Conservation (phyloP, 1,140 invertebrate species). For the Oryzaephilus surinamensis region DNA sequence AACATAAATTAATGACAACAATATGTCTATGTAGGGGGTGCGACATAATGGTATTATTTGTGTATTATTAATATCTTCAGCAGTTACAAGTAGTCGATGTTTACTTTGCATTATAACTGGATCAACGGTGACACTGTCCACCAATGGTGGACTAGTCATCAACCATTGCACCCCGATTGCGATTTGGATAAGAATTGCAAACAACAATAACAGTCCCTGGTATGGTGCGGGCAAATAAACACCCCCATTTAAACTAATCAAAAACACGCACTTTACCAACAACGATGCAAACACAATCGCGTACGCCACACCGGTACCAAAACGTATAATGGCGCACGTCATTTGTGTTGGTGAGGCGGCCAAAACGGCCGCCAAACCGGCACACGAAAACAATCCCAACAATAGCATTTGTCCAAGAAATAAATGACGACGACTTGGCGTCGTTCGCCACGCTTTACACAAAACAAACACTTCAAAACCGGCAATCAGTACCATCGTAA, state of each 20-base stretch:
- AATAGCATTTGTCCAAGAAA: constrained; percentile 86
- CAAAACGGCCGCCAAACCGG: constrained; percentile 67
- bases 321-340: constrained; percentile 72
- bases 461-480: constrained; percentile 84
- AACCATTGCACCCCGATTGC: constrained; percentile 83
- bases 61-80: constrained; percentile 33
- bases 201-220: constrained; percentile 78
- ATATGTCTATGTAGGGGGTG: constrained; percentile 54
- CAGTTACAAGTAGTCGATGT: constrained; percentile 35
- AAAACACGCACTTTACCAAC: constrained; percentile 87
- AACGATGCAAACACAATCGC: constrained; percentile 84
- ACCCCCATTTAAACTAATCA: constrained; percentile 81
- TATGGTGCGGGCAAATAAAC: constrained; percentile 90
- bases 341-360: constrained; percentile 67
- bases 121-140: constrained; percentile 39
- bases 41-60: constrained; percentile 44
- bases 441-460: constrained; percentile 74
- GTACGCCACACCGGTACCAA: constrained; percentile 77
- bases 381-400: constrained; percentile 74
- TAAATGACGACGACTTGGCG: constrained; percentile 72
- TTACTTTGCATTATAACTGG: constrained; percentile 26
- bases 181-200: constrained; percentile 80
- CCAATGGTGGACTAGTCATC: constrained; percentile 56
- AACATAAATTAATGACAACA: constrained; percentile 72
- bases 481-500: constrained; percentile 69